Evolutionary conservation across 1,140 invertebrate species (phyloP).

Genomic region (Lepidostoma basale): DNA sequence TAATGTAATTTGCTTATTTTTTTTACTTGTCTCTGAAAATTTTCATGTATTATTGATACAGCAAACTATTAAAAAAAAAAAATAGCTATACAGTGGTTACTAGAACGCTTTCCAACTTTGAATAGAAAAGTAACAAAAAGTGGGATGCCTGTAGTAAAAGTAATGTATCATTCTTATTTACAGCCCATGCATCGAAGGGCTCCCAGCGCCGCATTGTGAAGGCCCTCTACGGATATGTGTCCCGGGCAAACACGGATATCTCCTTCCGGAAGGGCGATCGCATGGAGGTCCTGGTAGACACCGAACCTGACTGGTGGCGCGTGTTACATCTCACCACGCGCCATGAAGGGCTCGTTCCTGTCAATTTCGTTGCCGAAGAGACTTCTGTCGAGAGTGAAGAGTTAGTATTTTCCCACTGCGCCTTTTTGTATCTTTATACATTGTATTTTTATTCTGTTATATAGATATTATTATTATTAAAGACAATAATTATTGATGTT

Average conservation of each 20-base stretch:
- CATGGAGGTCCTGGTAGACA: conserved; percentile 87
- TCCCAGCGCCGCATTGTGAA: conserved; percentile 74
- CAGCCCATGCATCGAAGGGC: conserved; percentile 44
- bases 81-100: too few relatives aligned
- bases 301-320: conserved; percentile 92
- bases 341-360: conserved; percentile 87
- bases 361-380: conserved; percentile 93
- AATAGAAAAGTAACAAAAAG: too few relatives aligned
- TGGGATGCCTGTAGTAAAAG: background rate
- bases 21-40: too few relatives aligned
- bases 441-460: too few relatives aligned
- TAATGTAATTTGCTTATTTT: too few relatives aligned
- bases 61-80: too few relatives aligned
- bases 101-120: too few relatives aligned
- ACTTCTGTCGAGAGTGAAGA: conserved; percentile 95
- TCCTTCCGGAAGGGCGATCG: conserved; percentile 91
- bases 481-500: too few relatives aligned
- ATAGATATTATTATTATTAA: too few relatives aligned
- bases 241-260: conserved; percentile 87
- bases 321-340: conserved; percentile 85
- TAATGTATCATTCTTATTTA: conserved; percentile 43
- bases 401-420: too few relatives aligned
- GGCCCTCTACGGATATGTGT: conserved; percentile 89
- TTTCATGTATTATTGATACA: too few relatives aligned
- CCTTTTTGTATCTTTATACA: too few relatives aligned